Percentiles rank a stretch among this genome's conserved stretches.
Evolutionary conservation across 64 coral and sea anemone genomes (phyloP).

Genomic region (Pocillopora damicornis): DNA sequence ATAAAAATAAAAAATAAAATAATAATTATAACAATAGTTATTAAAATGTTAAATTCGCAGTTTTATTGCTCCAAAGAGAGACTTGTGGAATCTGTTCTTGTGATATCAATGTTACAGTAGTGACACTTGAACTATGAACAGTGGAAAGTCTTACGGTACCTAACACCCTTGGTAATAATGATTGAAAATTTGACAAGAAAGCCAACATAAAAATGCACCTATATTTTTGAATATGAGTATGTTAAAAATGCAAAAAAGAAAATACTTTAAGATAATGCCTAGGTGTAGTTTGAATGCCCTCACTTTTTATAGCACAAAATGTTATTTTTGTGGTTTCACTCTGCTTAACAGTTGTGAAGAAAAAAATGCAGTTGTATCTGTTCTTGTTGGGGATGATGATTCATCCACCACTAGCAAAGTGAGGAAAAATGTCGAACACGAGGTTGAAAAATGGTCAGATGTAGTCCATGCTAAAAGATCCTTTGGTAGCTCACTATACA

Average conservation of each 20-base stretch:
- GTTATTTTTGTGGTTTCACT: no score
- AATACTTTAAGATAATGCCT: constrained; percentile 3
- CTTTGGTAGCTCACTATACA: neutral
- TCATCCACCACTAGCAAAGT: constrained; percentile 2
- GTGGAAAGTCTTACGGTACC: neutral
- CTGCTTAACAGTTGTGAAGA: no score
- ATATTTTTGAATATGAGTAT: constrained; percentile 11
- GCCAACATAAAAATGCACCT: constrained; percentile 13
- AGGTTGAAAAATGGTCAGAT: constrained; percentile 25
- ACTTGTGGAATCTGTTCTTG: neutral
- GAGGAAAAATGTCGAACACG: constrained; percentile 1
- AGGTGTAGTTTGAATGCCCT: constrained; percentile 18
- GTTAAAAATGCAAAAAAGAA: neutral
- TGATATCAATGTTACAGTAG: constrained; percentile 19
- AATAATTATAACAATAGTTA: neutral
- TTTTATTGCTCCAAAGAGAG: neutral
- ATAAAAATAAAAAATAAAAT: neutral
- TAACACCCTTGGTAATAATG: constrained; percentile 1
- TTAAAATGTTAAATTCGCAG: neutral
- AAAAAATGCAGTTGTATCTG: neutral
- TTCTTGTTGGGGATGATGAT: constrained; percentile 18
- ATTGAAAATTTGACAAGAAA: constrained; percentile 18
- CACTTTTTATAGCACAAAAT: constrained; percentile 10
- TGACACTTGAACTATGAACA: neutral
- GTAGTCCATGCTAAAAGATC: constrained; percentile 18